phyloP scores from a whole-genome alignment of 2,113 vertebrate genomes.

The Sylvilagus bachmani region DNA sequence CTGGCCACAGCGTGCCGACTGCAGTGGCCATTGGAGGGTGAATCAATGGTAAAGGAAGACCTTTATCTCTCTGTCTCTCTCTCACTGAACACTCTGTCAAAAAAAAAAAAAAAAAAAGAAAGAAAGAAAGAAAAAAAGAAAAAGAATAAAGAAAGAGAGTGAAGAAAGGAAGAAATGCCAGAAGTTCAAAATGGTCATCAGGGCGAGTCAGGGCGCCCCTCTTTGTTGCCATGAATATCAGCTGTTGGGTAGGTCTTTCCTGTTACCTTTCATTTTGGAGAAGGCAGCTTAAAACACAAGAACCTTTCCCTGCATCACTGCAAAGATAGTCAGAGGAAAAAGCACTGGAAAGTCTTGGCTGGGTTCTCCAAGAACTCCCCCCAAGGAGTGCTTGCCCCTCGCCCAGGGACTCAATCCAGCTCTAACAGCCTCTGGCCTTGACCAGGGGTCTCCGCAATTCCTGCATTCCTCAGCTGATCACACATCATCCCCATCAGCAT shows the following conservation, averaged over 20 bases:
- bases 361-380: not conserved
- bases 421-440: not conserved
- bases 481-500: not conserved
- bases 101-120: no score
- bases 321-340: not conserved
- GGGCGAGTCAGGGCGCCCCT: not conserved
- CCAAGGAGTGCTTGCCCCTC: not conserved
- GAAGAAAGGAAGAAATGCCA: not conserved
- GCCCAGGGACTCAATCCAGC: not conserved
- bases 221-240: not conserved
- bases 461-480: not conserved
- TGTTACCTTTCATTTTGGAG: conserved; percentile 2
- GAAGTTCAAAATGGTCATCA: not conserved
- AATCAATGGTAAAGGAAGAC: no score
- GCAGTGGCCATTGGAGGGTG: no score
- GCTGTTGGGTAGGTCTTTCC: not conserved
- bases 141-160: no score
- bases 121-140: no score
- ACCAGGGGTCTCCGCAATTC: not conserved
- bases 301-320: not conserved
- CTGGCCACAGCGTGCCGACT: no score
- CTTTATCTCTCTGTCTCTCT: no score
- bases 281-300: not conserved
- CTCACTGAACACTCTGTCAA: no score
- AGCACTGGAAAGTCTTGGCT: not conserved